Percentiles rank a stretch among this genome's conserved stretches.
These are phyloP conservation scores for Pseudomyrmex sp. DNA, from an alignment of 1,140 invertebrate genomes.

Conservation along the genomic window DNA sequence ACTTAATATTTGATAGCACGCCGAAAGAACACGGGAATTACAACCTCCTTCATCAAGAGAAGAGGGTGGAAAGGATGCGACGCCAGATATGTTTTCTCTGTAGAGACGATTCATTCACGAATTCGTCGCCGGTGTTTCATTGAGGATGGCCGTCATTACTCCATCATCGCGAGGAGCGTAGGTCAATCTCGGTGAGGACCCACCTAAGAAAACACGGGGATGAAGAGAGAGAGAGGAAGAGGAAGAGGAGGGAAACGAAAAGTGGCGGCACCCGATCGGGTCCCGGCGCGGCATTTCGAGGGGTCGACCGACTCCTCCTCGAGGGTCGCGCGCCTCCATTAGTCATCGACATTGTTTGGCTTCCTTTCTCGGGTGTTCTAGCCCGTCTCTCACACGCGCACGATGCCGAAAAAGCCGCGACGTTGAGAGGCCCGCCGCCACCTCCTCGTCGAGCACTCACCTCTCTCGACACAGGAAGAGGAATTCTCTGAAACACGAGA, in stretches of 20 bases:
- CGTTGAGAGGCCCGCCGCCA: constrained; percentile 12
- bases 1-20: too few relatives aligned
- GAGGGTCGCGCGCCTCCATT: constrained; percentile 59
- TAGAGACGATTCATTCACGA: constrained; percentile 47
- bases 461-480: constrained; percentile 61
- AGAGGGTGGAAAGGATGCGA: neutral
- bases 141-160: constrained; percentile 28
- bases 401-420: constrained; percentile 30
- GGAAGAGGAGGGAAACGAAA: neutral
- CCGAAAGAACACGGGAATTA: too few relatives aligned
- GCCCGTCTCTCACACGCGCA: constrained; percentile 10
- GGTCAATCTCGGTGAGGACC: constrained; percentile 36
- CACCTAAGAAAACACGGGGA: constrained; percentile 62
- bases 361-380: constrained; percentile 54
- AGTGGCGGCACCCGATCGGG: neutral
- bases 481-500: constrained; percentile 67
- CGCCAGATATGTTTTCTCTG: constrained; percentile 13
- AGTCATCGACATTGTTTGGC: constrained; percentile 70
- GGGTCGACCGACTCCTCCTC: constrained; percentile 12
- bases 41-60: neutral
- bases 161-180: constrained; percentile 37
- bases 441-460: constrained; percentile 9
- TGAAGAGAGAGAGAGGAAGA: neutral
- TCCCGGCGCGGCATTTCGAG: neutral
- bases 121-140: constrained; percentile 26